phyloP scores from a whole-genome alignment of 2,888 invertebrate genomes.

The Ischnus inquisitorius region DNA sequence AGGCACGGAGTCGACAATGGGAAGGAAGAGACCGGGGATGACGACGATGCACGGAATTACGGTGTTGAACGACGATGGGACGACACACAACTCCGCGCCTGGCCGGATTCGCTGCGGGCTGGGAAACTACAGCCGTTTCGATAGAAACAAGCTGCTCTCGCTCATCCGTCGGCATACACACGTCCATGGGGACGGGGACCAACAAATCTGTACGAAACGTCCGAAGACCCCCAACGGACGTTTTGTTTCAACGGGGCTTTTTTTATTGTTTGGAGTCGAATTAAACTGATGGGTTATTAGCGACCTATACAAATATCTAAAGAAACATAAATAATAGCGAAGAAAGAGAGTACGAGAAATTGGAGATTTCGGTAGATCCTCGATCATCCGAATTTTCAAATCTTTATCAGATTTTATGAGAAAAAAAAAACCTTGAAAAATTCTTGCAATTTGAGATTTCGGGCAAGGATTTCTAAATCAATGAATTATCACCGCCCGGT shows the following conservation, averaged over 20 bases:
- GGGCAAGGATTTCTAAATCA: too few relatives aligned
- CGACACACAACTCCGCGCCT: background rate
- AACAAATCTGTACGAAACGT: background rate
- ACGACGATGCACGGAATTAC: background rate
- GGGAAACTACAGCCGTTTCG: constrained; percentile 41
- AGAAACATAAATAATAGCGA: too few relatives aligned
- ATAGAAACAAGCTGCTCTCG: constrained; percentile 35
- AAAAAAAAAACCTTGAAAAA: too few relatives aligned
- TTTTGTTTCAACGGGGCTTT: background rate
- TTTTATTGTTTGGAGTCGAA: background rate
- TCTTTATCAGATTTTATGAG: too few relatives aligned
- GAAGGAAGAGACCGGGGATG: background rate
- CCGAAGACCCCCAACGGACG: background rate
- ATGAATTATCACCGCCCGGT: too few relatives aligned
- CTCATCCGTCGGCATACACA: constrained; percentile 37
- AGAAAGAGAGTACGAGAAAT: too few relatives aligned
- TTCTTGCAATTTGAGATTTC: too few relatives aligned
- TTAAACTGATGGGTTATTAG: too few relatives aligned
- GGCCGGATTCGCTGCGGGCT: constrained; percentile 23
- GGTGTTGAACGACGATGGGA: background rate
- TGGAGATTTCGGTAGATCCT: too few relatives aligned
- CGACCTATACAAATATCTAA: too few relatives aligned
- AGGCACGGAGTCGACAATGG: background rate
- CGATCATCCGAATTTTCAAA: too few relatives aligned
- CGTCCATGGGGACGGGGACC: background rate